These are phyloP conservation scores for Drosophila aff. DNA, from an alignment of 1,140 invertebrate species.

Conservation along the genomic window DNA sequence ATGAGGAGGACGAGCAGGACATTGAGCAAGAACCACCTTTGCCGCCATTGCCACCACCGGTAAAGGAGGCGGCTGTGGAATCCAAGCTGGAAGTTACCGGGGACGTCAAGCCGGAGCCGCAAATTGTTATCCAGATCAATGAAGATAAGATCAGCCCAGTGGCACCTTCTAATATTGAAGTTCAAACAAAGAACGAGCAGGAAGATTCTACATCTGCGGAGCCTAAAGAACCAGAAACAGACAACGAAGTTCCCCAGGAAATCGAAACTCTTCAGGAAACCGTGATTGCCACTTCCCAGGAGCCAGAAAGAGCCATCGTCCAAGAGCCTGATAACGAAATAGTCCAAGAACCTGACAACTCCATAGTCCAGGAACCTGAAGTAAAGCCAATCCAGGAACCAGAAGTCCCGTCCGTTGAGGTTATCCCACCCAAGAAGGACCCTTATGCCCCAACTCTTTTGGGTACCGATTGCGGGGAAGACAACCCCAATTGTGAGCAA, in stretches of 20 bases:
- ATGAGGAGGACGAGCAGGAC: neutral
- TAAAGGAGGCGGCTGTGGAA: neutral
- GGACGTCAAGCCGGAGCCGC: slow-evolving; percentile 12
- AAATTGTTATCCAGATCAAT: slow-evolving; percentile 17
- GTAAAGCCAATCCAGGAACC: neutral
- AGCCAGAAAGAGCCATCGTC: neutral
- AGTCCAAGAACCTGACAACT: neutral
- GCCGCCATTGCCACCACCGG: slow-evolving; percentile 26
- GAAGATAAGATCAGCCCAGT: slow-evolving; percentile 2
- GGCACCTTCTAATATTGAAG: slow-evolving; percentile 1
- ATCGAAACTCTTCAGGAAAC: neutral
- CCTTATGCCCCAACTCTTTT: slow-evolving; percentile 68
- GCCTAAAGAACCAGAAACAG: neutral
- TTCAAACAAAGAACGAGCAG: neutral
- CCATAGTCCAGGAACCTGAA: neutral
- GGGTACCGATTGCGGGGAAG: slow-evolving; percentile 66
- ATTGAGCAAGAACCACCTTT: slow-evolving; percentile 8
- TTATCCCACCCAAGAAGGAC: slow-evolving; percentile 56
- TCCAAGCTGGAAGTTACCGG: neutral
- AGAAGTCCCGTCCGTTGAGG: neutral
- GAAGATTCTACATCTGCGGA: neutral
- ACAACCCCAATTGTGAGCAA: slow-evolving; percentile 81
- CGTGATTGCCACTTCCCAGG: neutral
- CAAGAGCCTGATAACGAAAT: neutral
- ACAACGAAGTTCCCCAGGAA: slow-evolving; percentile 1